These are phyloP conservation scores for Timandra comae DNA, from an alignment of 2,888 invertebrate genomes.

Conservation along the genomic window DNA sequence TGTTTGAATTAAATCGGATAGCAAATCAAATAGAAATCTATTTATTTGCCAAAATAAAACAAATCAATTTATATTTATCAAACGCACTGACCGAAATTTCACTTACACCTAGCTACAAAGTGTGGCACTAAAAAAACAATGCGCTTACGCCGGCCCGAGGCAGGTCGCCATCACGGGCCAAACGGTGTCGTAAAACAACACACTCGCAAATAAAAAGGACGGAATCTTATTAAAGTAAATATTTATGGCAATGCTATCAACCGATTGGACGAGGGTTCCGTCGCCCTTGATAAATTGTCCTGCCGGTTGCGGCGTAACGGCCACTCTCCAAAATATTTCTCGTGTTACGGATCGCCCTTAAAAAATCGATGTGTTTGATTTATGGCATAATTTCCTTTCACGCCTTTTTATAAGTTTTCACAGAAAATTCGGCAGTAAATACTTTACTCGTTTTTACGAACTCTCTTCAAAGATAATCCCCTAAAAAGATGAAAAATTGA, in stretches of 20 bases:
- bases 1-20: too few species aligned
- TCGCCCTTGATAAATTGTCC: constrained; percentile 71
- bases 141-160: constrained; percentile 47
- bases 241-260: constrained; percentile 74
- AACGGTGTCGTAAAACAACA: constrained; percentile 69
- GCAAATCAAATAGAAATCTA: too few species aligned
- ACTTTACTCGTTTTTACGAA: constrained; percentile 28
- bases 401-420: constrained; percentile 47
- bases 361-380: constrained; percentile 59
- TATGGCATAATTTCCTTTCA: constrained; percentile 60
- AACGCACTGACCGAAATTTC: constrained; percentile 28
- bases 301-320: constrained; percentile 58
- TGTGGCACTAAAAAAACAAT: constrained; percentile 54
- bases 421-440: constrained; percentile 31
- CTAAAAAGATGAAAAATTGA: constrained; percentile 17
- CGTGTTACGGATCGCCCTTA: constrained; percentile 55
- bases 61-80: constrained; percentile 12
- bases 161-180: constrained; percentile 58
- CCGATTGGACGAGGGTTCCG: constrained; percentile 71
- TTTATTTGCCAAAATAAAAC: constrained; percentile 2
- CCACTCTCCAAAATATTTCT: constrained; percentile 61
- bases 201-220: constrained; percentile 65
- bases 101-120: constrained; percentile 42
- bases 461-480: constrained; percentile 15
- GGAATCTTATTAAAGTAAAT: constrained; percentile 76